Evolutionary conservation across 2,888 invertebrate species (phyloP), one percentile per base, ranked within the genome.

Genomic region (Oeneis ivallda): DNA sequence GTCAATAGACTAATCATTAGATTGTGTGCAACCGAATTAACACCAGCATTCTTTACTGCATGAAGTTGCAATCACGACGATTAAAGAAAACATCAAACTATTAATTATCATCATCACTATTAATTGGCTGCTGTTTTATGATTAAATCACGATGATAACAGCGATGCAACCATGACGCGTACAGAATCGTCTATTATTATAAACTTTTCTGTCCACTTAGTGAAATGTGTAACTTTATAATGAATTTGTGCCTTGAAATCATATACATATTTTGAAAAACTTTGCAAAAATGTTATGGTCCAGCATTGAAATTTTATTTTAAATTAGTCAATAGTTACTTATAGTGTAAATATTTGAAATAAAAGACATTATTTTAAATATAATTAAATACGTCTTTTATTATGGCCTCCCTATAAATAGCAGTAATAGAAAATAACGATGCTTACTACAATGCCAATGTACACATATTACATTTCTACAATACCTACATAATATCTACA

Each of bases 281-380:
- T 43, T 60, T 62, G 34, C 43, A 60, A 69, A 39, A 65, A 50
- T 67, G 59, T 69, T 66, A 67, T 76, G 79, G 77, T 79, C 78
- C 83, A 84, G 84, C 86, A 85, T 83, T 83, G 79, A 78, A 77
- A 41, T 41, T 76, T 66, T 62, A 77, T 78, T 34, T 74, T 73
- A 79, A 79, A 76, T 75, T 83, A 84, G 79, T 80, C 82, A 81
- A 83, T 26, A 26, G 26, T 2, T 84, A 84, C 74, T 58, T 79
- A 68, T 77, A 78, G 78, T 85, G 79, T 80, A 75, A 80, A 79
- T 81, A 82, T 82, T 77, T 75, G 62, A 88, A 91, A 89, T 90
- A 92, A 91, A 92, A 92, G 92, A 91, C 92, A 92, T 86, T 90
- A 89, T 89, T 89, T 87, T 90, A 88, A 89, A 86, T 79, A 79